Evolutionary conservation across 2,113 vertebrate species (phyloP).

Genomic region (Microtus oregoni): DNA sequence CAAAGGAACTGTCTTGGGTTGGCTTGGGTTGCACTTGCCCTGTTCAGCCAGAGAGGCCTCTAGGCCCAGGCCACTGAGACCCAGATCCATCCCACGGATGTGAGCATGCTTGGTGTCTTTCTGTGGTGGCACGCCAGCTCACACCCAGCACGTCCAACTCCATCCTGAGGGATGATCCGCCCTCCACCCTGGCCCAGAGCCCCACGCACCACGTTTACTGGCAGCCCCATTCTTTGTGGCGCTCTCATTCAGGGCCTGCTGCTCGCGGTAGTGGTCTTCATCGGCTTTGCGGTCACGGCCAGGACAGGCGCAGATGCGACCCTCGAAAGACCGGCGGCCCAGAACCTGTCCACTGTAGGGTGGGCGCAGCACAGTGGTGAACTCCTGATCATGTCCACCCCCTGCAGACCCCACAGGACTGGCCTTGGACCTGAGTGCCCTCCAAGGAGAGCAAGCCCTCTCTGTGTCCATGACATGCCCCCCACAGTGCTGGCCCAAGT

Average conservation of each 20-base stretch:
- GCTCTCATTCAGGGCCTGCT: conserved; percentile 94
- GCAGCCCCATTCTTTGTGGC: conserved; percentile 91
- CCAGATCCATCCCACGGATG: not conserved
- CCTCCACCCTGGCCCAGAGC: fast-evolving
- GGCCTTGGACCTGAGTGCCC: not conserved
- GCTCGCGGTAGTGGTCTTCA: conserved; percentile 97
- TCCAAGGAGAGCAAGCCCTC: not conserved
- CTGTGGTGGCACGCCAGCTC: too few species aligned
- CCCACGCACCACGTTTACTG: conserved; percentile 93
- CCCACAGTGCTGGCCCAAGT: not conserved
- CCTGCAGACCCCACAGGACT: fast-evolving
- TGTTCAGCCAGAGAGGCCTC: not conserved
- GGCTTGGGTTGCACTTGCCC: fast-evolving
- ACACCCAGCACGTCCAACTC: not conserved
- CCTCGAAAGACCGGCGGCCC: conserved; percentile 94
- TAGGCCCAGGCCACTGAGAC: too few species aligned
- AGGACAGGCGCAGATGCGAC: conserved; percentile 97
- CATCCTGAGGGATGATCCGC: too few species aligned
- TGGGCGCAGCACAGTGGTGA: not conserved
- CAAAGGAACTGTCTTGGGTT: not conserved
- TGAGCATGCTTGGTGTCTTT: fast-evolving
- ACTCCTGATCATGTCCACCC: not conserved
- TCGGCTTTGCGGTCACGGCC: conserved; percentile 97
- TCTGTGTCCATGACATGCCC: fast-evolving
- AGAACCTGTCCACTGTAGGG: conserved; percentile 91